Percentiles rank a stretch among this genome's conserved stretches.
These are phyloP conservation scores for Eupleurogrammus muticus DNA, from an alignment of 2,797 vertebrate genomes.

Conservation along the genomic window DNA sequence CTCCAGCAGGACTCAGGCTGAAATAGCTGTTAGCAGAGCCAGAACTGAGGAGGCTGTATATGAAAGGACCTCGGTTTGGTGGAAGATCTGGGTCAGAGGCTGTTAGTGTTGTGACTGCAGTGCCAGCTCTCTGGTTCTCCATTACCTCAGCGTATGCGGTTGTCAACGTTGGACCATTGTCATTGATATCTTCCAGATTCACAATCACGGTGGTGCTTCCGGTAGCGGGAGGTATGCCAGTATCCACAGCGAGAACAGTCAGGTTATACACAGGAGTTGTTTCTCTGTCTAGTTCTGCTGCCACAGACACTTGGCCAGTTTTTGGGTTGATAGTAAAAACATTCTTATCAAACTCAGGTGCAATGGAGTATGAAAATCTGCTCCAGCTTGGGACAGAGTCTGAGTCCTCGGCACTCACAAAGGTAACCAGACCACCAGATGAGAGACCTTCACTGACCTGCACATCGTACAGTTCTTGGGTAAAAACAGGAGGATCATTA, in stretches of 20 bases:
- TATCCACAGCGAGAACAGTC: constrained; percentile 92
- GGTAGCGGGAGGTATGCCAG: constrained; percentile 91
- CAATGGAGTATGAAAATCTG: constrained; percentile 94
- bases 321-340: constrained; percentile 95
- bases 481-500: constrained; percentile 96
- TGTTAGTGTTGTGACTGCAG: constrained; percentile 88
- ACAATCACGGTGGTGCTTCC: constrained; percentile 92
- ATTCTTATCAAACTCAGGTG: constrained; percentile 87
- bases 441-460: constrained; percentile 94
- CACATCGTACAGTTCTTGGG: constrained; percentile 89
- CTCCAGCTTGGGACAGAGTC: constrained; percentile 99
- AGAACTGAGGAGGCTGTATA: constrained; percentile 90
- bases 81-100: constrained; percentile 93
- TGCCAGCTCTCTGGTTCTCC: constrained; percentile 93
- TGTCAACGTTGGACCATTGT: constrained; percentile 93
- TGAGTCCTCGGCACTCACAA: constrained; percentile 95
- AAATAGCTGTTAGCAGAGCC: constrained; percentile 93
- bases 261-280: constrained; percentile 92
- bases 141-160: constrained; percentile 88
- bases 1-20: constrained; percentile 89
- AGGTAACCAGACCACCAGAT: constrained; percentile 92
- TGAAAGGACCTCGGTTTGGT: constrained; percentile 96
- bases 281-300: constrained; percentile 93
- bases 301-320: constrained; percentile 95
- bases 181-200: constrained; percentile 96